Conservation (phyloP, 2,888 invertebrate species). For the Machimus atricapillus region DNA sequence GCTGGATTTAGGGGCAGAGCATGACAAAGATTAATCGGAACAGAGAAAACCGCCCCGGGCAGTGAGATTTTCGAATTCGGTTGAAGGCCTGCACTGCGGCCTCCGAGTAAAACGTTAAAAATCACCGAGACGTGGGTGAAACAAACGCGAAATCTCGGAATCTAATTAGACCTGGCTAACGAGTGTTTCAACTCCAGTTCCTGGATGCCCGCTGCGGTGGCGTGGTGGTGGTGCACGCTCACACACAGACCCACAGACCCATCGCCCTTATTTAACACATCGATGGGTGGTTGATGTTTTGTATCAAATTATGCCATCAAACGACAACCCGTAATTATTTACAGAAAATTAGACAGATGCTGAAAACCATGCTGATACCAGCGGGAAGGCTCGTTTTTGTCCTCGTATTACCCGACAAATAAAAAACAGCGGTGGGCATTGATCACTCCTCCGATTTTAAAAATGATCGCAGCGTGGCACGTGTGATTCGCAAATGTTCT, state of each 20-base stretch:
- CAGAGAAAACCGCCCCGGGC: constrained; percentile 41
- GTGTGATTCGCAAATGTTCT: background rate
- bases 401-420: background rate
- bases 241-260: background rate
- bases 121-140: background rate
- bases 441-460: background rate
- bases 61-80: constrained; percentile 36
- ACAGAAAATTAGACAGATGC: constrained; percentile 50
- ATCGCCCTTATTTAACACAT: background rate
- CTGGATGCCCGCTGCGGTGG: background rate
- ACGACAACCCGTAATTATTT: constrained; percentile 48
- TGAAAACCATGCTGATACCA: constrained; percentile 38
- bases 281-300: constrained; percentile 33
- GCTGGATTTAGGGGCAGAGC: background rate
- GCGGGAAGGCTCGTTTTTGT: constrained; percentile 13
- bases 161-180: background rate
- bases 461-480: background rate
- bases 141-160: constrained; percentile 30
- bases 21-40: constrained; percentile 41
- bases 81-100: constrained; percentile 10
- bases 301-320: constrained; percentile 48
- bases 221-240: background rate
- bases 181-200: background rate
- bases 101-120: background rate
- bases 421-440: background rate